Evolutionary conservation across 2,113 vertebrate species (phyloP).

Genomic region (Rostratula benghalensis): DNA sequence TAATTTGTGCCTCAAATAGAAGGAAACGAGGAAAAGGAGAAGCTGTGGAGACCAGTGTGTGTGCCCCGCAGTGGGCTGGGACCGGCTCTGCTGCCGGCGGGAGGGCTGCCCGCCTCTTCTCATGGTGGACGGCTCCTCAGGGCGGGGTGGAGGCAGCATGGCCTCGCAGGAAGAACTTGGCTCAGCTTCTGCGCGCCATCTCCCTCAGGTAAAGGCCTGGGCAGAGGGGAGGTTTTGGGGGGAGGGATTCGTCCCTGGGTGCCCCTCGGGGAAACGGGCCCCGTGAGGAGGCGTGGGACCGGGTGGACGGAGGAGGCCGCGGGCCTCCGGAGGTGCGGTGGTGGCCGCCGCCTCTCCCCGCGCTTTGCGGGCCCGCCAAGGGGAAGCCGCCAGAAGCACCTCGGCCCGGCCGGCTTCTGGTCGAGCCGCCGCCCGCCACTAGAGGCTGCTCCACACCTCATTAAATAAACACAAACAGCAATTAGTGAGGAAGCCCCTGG

Average conservation of each 20-base stretch:
- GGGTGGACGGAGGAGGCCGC: fast-evolving
- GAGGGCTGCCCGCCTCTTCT: neutral
- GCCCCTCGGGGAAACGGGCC: fast-evolving
- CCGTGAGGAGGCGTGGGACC: fast-evolving
- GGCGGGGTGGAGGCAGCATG: no score
- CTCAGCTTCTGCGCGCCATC: neutral
- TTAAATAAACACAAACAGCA: slow-evolving; percentile 12
- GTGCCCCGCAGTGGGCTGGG: neutral
- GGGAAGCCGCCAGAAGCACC: neutral
- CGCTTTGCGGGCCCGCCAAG: neutral
- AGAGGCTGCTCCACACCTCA: slow-evolving; percentile 67
- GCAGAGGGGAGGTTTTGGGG: fast-evolving
- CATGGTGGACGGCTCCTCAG: fast-evolving
- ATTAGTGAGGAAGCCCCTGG: neutral
- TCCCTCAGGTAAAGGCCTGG: neutral
- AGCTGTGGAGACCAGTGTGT: fast-evolving
- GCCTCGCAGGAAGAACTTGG: no score
- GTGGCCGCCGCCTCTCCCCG: neutral
- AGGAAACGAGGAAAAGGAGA: neutral
- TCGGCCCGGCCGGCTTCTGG: neutral
- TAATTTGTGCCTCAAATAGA: neutral
- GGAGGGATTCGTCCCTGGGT: fast-evolving
- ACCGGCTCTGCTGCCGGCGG: fast-evolving
- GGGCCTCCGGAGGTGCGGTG: fast-evolving
- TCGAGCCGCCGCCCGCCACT: neutral